A percentile compares a stretch with the other conserved stretches of the same genome.
phyloP scores from a whole-genome alignment of 2,113 vertebrate species.

The Silurus meridionalis region DNA sequence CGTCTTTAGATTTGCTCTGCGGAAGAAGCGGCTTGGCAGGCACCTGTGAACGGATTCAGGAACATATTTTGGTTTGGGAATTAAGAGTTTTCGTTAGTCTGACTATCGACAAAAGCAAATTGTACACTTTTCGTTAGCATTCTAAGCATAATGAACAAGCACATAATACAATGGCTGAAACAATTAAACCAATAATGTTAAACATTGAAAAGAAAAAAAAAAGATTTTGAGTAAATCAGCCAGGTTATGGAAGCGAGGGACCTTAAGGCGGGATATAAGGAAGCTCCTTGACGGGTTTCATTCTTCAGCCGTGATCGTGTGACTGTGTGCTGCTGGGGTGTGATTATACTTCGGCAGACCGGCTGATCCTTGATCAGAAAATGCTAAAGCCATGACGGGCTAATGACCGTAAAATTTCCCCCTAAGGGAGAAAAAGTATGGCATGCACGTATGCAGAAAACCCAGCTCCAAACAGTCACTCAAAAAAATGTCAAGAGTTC shows the following conservation, averaged over 20 bases:
- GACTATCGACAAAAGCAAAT: background rate
- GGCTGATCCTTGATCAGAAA: conserved; percentile 46
- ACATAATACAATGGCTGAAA: background rate
- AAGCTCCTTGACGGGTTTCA: conserved; percentile 47
- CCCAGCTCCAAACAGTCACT: conserved; percentile 12
- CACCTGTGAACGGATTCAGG: conserved; percentile 51
- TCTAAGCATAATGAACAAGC: background rate
- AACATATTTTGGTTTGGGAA: background rate
- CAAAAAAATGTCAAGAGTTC: conserved; percentile 19
- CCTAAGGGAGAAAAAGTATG: conserved; percentile 59
- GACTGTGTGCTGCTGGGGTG: conserved; percentile 43
- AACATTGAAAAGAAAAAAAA: background rate
- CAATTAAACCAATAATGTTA: background rate
- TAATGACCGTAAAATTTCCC: conserved; percentile 41
- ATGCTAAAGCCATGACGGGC: conserved; percentile 36
- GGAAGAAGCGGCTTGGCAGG: conserved; percentile 77
- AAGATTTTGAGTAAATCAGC: background rate
- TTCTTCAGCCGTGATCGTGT: conserved; percentile 49
- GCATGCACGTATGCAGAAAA: conserved; percentile 32
- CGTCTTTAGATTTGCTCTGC: conserved; percentile 75
- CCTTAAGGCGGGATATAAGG: conserved; percentile 56
- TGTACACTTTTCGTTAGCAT: background rate
- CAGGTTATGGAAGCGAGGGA: conserved; percentile 49
- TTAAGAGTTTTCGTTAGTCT: background rate
- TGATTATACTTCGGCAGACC: conserved; percentile 41